These are phyloP conservation scores for Poeciliopsis occidentalis DNA, from an alignment of 2,113 vertebrate genomes.

Conservation along the genomic window DNA sequence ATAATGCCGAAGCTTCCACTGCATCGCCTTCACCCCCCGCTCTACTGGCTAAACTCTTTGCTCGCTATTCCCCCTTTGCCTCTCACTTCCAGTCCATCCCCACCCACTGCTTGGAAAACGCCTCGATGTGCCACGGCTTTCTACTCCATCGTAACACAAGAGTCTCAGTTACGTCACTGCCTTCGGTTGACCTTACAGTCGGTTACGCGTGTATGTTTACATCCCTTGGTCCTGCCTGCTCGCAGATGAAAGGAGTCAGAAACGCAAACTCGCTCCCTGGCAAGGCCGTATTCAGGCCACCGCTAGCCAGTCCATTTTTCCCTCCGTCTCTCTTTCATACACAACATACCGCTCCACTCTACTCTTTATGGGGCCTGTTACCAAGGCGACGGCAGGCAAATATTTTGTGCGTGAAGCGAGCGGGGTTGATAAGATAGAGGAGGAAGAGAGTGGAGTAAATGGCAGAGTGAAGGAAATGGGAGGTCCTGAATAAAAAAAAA, in stretches of 20 bases:
- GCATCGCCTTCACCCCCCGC: constrained; percentile 37
- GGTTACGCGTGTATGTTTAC: background rate
- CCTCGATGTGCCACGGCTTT: background rate
- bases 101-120: constrained; percentile 12
- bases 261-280: constrained; percentile 12
- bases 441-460: constrained; percentile 27
- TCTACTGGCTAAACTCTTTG: background rate
- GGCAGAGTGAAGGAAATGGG: constrained; percentile 14
- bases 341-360: constrained; percentile 53
- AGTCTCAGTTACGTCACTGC: background rate
- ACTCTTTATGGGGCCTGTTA: constrained; percentile 71
- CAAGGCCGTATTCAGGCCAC: constrained; percentile 32
- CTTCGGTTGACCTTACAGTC: background rate
- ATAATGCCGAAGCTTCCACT: constrained; percentile 44
- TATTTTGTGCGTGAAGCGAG: constrained; percentile 66
- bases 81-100: constrained; percentile 46
- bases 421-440: constrained; percentile 54
- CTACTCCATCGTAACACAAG: background rate
- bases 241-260: background rate
- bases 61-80: background rate
- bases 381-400: constrained; percentile 73
- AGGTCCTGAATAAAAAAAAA: background rate
- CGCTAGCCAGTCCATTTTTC: constrained; percentile 29
- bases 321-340: constrained; percentile 34
- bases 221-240: constrained; percentile 6